Percentiles rank a stretch among this genome's conserved stretches.
Evolutionary conservation across 1,140 invertebrate genomes (phyloP).

Genomic region (Lepidurus apus): DNA sequence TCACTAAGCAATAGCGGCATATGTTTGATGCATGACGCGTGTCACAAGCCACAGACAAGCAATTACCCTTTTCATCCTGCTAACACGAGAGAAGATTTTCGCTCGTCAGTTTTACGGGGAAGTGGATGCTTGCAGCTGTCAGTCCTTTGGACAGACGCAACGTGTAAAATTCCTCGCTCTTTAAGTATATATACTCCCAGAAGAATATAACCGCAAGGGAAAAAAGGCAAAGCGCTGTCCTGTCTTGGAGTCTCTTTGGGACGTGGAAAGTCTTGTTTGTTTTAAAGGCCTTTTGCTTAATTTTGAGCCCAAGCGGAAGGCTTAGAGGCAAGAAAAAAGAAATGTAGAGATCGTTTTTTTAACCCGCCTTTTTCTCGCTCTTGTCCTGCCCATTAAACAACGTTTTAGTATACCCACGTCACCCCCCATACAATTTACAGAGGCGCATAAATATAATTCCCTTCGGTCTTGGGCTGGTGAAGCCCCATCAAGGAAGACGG

Average conservation of each 20-base stretch:
- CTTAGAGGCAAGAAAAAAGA: not conserved
- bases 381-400: not conserved
- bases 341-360: not conserved
- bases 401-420: not conserved
- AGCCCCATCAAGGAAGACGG: not conserved
- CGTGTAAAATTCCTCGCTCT: conserved; percentile 7
- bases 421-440: not conserved
- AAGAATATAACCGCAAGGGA: not conserved
- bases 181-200: not conserved
- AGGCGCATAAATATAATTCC: not conserved
- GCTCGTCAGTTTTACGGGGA: conserved; percentile 11
- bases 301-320: not conserved
- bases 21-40: not conserved
- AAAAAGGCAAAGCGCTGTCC: not conserved
- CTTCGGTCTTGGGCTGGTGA: not conserved
- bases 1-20: conserved; percentile 15
- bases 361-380: not conserved
- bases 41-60: conserved; percentile 9
- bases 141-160: not conserved
- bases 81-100: not conserved
- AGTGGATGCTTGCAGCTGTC: conserved; percentile 9
- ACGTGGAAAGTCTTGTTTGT: conserved; percentile 1
- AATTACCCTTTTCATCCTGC: conserved; percentile 15
- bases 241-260: not conserved
- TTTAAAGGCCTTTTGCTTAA: not conserved